Base-by-base conservation (phyloP, 2,113 vertebrate species). In the Ciconia stormi region DNA sequence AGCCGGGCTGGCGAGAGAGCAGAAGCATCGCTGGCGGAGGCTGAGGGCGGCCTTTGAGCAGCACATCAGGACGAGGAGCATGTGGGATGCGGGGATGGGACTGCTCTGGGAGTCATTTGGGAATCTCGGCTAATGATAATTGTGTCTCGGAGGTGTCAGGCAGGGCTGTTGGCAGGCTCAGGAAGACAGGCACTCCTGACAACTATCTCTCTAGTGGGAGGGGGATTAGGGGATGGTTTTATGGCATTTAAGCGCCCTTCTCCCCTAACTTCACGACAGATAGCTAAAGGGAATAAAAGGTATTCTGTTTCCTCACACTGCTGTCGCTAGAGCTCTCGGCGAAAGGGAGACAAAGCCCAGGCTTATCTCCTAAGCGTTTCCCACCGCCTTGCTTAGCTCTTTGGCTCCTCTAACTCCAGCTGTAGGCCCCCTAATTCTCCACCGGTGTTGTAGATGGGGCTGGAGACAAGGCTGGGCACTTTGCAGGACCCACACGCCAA, bases 11-110 rank as follows among this genome's bases (percentile, higher is more conserved):
- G 53, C 0, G 20, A 65, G 56, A 42, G 46, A 65, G 79, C 66
- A 56, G 94, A 10, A 81, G 73, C n/a, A 4, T 52, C 38, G 0
- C 36, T 8, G 38, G 30, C 2, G 2, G 50, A 62, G 78, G 52
- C 38, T 49, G 18, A 3, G 6, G 62, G 38, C 19, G 0, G 66
- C 50, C 40, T 12, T 12, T 6, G 70, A 12, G 66, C 8, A 21
- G 46, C 3, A 1, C 20, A 0, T 13, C 23, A 1, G 53, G 46
- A 22, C 5, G 1, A 3, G 22, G 79, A 46, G 70, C 46, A 0
- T 3, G 2, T 3, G 7, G 80, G 55, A 23, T 42, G 52, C 20
- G 2, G 73, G 73, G 44, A 12, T 36, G 62, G 7, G 22, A 1
- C 30, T 4, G 30, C 40, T 12, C 67, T 2, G 32, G 50, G 67